A percentile compares a stretch with the other conserved stretches of the same genome.
Conservation (phyloP, 2,888 invertebrate species). For the Lapara coniferarum region DNA sequence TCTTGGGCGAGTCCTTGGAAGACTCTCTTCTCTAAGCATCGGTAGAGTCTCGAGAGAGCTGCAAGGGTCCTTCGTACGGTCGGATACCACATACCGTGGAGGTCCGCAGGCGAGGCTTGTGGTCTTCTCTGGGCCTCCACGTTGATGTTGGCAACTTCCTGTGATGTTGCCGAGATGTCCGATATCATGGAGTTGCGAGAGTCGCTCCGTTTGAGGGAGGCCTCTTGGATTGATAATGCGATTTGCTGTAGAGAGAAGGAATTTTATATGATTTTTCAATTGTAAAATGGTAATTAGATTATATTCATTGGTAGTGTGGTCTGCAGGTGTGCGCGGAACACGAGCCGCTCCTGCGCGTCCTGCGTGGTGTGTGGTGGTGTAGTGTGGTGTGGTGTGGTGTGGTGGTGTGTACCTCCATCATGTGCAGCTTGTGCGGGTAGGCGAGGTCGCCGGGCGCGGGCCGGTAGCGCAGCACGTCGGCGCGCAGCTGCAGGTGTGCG, state of each 20-base stretch:
- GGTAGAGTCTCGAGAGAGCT: constrained; percentile 92
- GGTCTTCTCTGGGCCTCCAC: constrained; percentile 67
- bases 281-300: no score
- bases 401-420: constrained; percentile 91
- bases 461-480: constrained; percentile 93
- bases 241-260: constrained; percentile 79
- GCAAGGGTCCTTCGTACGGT: constrained; percentile 97
- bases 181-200: constrained; percentile 88
- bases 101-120: constrained; percentile 93
- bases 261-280: not conserved
- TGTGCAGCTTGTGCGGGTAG: constrained; percentile 98
- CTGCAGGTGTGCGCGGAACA: constrained; percentile 97
- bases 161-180: constrained; percentile 86
- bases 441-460: constrained; percentile 98
- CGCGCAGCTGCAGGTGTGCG: constrained; percentile 96
- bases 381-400: not conserved
- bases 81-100: constrained; percentile 99
- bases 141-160: constrained; percentile 88
- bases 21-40: constrained; percentile 96
- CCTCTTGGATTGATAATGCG: constrained; percentile 85
- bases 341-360: constrained; percentile 98
- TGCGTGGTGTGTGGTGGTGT: constrained; percentile 61
- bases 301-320: no score
- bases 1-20: constrained; percentile 99
- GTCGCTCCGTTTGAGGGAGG: constrained; percentile 84